Conservation (phyloP, 2,113 vertebrate species). For the Pelvicachromis taeniatus region DNA sequence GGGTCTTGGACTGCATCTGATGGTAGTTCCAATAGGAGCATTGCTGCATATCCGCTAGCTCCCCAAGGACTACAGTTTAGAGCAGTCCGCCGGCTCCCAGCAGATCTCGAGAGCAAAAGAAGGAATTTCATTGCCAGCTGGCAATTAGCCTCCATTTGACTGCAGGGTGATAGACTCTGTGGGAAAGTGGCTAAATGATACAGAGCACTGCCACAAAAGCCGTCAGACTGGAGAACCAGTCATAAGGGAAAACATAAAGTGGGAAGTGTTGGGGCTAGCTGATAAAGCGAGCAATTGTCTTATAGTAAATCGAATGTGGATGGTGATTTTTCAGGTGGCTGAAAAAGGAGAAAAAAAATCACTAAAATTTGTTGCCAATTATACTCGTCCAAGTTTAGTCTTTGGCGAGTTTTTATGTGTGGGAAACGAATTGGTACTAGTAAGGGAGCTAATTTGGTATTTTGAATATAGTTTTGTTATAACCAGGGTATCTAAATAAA, state of each 20-base stretch:
- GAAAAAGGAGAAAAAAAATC: rapidly evolving
- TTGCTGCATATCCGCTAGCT: not conserved
- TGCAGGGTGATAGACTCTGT: not conserved
- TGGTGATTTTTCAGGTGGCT: not conserved
- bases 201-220: not conserved
- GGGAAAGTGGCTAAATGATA: not conserved
- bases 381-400: not conserved
- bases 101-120: not conserved
- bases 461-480: not conserved
- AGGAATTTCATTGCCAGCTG: not conserved
- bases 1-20: not conserved
- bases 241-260: not conserved
- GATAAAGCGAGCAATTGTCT: not conserved
- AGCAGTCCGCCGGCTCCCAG: not conserved
- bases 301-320: not conserved
- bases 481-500: not conserved
- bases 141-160: not conserved
- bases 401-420: rapidly evolving
- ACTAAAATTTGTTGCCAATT: not conserved
- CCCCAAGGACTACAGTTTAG: rapidly evolving
- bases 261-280: not conserved
- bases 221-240: not conserved
- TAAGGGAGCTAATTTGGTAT: not conserved
- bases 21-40: not conserved
- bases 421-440: not conserved